phyloP scores from a whole-genome alignment of 2,888 invertebrate species.

The Agrotis segetum region DNA sequence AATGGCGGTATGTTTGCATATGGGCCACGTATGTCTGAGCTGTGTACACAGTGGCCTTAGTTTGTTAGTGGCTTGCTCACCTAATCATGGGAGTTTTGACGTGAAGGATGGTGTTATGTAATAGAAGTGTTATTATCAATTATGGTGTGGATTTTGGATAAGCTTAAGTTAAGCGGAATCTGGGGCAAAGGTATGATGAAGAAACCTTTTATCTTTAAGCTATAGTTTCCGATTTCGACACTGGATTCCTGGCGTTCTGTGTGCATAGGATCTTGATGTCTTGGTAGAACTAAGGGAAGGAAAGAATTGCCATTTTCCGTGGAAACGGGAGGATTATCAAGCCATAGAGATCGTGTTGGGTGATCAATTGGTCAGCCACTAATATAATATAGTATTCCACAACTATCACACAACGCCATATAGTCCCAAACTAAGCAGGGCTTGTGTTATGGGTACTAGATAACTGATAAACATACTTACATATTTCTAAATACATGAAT shows the following conservation, averaged over 20 bases:
- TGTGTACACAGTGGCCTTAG: conserved; percentile 37
- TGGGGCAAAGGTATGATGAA: neutral
- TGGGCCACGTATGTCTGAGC: conserved; percentile 17
- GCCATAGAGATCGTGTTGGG: too few species aligned
- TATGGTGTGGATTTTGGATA: neutral
- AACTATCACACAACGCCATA: too few species aligned
- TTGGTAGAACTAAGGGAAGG: too few species aligned
- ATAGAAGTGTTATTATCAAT: conserved; percentile 11
- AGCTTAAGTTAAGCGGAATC: conserved; percentile 12
- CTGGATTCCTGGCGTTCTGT: neutral
- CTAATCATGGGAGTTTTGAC: conserved; percentile 33
- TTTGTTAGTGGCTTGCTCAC: conserved; percentile 35
- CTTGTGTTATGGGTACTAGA: too few species aligned
- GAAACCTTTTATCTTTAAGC: conserved; percentile 1
- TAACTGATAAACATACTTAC: too few species aligned
- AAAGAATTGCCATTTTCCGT: too few species aligned
- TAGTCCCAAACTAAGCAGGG: too few species aligned
- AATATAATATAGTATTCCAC: too few species aligned
- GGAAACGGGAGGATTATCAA: too few species aligned
- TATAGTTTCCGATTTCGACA: neutral
- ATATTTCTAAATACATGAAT: too few species aligned
- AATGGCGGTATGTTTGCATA: conserved; percentile 28
- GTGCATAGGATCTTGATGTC: too few species aligned
- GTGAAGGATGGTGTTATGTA: conserved; percentile 25
- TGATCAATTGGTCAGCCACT: too few species aligned